These are phyloP conservation scores for Turritopsis dohrnii DNA, from an alignment of 30 jellyfish, hydroid and myxozoan genomes.

Conservation along the genomic window DNA sequence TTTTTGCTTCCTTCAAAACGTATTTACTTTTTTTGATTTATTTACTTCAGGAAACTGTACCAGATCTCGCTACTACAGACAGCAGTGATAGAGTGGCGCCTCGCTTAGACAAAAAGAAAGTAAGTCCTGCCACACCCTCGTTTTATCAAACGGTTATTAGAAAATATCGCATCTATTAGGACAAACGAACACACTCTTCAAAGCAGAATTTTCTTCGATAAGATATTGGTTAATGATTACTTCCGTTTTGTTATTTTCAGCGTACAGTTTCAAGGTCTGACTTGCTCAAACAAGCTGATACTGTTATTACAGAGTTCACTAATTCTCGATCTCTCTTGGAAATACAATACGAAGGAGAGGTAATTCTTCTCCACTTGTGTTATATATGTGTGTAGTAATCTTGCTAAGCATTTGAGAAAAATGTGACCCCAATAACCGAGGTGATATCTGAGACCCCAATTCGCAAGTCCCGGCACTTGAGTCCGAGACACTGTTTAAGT, in stretches of 20 bases:
- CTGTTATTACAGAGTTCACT: slow-evolving; percentile 73
- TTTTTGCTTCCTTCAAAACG: neutral
- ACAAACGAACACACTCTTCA: too few relatives aligned
- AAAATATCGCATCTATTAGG: too few relatives aligned
- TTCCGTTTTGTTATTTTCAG: slow-evolving; percentile 38
- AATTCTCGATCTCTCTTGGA: slow-evolving; percentile 83
- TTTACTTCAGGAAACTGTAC: slow-evolving; percentile 73
- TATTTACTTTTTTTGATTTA: neutral
- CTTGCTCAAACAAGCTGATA: slow-evolving; percentile 85
- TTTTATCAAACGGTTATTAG: too few relatives aligned
- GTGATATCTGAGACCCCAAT: too few relatives aligned
- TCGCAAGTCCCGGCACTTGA: too few relatives aligned
- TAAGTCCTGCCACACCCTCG: neutral
- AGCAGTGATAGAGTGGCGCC: slow-evolving; percentile 97
- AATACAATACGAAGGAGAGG: slow-evolving; percentile 99
- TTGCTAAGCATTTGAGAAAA: too few relatives aligned
- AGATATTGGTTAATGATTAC: neutral
- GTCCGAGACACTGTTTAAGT: too few relatives aligned
- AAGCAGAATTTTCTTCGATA: too few relatives aligned
- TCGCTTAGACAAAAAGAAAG: slow-evolving; percentile 94
- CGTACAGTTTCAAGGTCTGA: slow-evolving; percentile 87
- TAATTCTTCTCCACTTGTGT: slow-evolving; percentile 14
- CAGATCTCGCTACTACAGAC: slow-evolving; percentile 85
- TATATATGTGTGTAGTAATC: too few relatives aligned
- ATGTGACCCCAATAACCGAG: too few relatives aligned